Percentiles rank a stretch among this genome's conserved stretches.
Evolutionary conservation across 2,888 invertebrate species (phyloP).

Genomic region (Melangyna quadrimaculata): DNA sequence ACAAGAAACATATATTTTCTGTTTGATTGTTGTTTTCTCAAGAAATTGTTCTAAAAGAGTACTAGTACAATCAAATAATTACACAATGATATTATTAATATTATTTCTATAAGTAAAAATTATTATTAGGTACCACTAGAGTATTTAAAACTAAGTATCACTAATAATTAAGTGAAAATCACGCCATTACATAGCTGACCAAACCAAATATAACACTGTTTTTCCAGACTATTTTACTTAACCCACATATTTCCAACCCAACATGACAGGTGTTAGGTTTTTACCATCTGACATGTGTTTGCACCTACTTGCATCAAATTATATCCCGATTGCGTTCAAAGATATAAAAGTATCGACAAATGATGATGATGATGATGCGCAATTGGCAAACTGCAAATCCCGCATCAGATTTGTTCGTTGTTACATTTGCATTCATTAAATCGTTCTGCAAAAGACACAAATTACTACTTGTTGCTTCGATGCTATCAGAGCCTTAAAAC

Average conservation of each 20-base stretch:
- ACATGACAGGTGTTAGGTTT: slow-evolving; percentile 26
- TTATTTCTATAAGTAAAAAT: no score
- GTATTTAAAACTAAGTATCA: no score
- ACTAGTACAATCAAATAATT: no score
- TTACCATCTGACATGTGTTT: slow-evolving; percentile 6
- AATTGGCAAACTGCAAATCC: slow-evolving; percentile 47
- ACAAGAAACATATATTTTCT: background rate
- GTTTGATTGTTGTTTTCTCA: background rate
- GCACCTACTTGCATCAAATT: slow-evolving; percentile 16
- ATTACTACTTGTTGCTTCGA: slow-evolving; percentile 5
- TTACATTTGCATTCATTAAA: slow-evolving; percentile 19
- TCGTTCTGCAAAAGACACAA: slow-evolving; percentile 8
- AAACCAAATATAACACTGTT: background rate
- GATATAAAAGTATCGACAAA: slow-evolving; percentile 27
- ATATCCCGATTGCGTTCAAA: slow-evolving; percentile 5
- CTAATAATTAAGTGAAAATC: no score
- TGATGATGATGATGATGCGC: no score
- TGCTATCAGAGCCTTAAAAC: slow-evolving; percentile 26
- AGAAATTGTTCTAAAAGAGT: background rate
- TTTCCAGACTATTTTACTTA: background rate
- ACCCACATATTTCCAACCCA: background rate
- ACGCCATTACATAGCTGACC: no score
- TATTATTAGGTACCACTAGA: no score
- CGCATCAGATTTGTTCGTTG: background rate
- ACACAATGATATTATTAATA: no score